Evolutionary conservation across 2,888 invertebrate species (phyloP), one percentile per base, ranked within the genome.

Genomic region (Tetramorium bicarinatum): DNA sequence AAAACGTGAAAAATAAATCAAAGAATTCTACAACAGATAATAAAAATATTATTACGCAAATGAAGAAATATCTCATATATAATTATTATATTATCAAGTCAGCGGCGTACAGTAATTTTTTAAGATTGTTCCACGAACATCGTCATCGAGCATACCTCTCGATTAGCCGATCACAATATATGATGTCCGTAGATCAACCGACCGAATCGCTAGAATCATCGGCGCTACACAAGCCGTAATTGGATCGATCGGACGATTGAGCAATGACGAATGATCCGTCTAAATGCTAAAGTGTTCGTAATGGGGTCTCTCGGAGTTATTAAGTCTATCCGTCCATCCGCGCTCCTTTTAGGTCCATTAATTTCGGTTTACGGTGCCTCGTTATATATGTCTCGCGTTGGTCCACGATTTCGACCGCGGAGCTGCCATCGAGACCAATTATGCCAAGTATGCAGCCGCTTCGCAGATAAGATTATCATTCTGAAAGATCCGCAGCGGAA

Each of bases 211-310:
- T 69, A 67, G 87, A 84, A 85, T 87, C 87, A 87, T 91, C 88
- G 87, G 77, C 85, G 82, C 85, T 75, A 88, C 88, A 87, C 83
- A 84, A 80, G 61, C 88, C 86, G 85, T 92, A 92, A 92, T 92
- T 92, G 92, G 89, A 88, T 87, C 84, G 88, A 88, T 90, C 89
- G 86, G 47, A 84, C 86, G 89, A 88, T 89, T 89, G 90, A 87
- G 87, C 91, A 87, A 91, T 89, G 91, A 91, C 89, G 89, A 91
- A 91, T 91, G 89, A 90, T 91, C 87, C 86, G 75, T 88, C 86
- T 77, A 77, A 81, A 86, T 86, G 75, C 77, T 82, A 82, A 92
- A 87, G 88, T 88, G 89, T 87, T 87, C 84, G 87, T 91, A 89
- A 91, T 89, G 86, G 86, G 85, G 86, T 87, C 88, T 83, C 85